These are phyloP conservation scores for Hippocampus zosterae DNA, from an alignment of 2,113 vertebrate genomes.

Conservation along the genomic window DNA sequence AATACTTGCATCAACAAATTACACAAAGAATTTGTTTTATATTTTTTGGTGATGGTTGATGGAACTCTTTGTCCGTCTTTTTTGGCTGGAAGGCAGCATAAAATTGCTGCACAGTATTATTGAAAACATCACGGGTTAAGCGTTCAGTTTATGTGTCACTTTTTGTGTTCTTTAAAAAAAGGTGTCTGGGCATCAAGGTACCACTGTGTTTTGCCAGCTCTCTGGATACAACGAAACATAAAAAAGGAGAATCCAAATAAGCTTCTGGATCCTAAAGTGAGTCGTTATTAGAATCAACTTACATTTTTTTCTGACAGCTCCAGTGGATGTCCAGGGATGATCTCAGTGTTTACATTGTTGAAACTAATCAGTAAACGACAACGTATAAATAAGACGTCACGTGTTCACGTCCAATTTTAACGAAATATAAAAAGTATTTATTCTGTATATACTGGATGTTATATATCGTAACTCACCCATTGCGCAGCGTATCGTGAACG, in stretches of 20 bases:
- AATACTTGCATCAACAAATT: neutral
- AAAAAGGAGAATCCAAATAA: neutral
- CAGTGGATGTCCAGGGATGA: slow-evolving; percentile 88
- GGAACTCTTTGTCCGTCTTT: too few species aligned
- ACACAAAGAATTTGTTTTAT: too few species aligned
- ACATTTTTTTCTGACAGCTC: slow-evolving; percentile 93
- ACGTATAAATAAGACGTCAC: neutral
- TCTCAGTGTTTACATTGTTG: slow-evolving; percentile 85
- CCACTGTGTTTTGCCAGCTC: neutral
- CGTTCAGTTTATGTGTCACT: too few species aligned
- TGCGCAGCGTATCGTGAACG: slow-evolving; percentile 81
- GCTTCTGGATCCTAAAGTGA: neutral
- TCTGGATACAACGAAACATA: neutral
- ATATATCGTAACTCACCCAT: slow-evolving; percentile 70
- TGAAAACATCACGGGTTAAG: too few species aligned
- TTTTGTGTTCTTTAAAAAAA: too few species aligned
- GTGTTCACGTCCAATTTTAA: too few species aligned
- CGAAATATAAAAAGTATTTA: neutral
- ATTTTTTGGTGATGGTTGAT: too few species aligned
- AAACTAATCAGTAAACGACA: slow-evolving; percentile 70
- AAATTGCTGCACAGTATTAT: too few species aligned
- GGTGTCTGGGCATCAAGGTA: neutral
- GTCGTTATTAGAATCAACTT: slow-evolving; percentile 56
- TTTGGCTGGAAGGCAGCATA: too few species aligned
- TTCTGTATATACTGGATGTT: neutral